Conservation (phyloP, 2,797 vertebrate genomes). For the Hydrophis major region DNA sequence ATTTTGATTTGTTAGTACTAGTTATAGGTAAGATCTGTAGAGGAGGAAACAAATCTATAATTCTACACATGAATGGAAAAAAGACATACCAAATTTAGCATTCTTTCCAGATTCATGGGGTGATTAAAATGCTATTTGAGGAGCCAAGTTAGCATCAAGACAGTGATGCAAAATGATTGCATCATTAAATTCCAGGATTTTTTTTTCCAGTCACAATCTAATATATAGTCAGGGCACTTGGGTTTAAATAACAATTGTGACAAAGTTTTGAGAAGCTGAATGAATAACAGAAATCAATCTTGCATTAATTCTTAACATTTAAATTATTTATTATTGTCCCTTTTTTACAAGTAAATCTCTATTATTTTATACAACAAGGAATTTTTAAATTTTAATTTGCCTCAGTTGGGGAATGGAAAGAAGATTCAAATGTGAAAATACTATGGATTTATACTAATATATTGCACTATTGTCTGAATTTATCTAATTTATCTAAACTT, state of each 20-base stretch:
- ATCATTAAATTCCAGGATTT: neutral
- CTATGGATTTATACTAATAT: neutral
- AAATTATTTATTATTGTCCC: neutral
- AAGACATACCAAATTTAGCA: neutral
- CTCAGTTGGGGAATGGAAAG: neutral
- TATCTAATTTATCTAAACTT: neutral
- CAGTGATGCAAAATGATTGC: neutral
- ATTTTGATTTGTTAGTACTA: neutral
- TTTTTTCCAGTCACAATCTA: neutral
- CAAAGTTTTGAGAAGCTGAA: neutral
- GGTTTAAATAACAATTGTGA: constrained; percentile 11
- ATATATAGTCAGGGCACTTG: neutral
- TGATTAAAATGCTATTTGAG: neutral
- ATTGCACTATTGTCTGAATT: neutral
- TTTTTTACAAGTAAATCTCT: neutral
- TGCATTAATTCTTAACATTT: neutral
- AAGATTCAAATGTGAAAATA: neutral
- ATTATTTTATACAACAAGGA: neutral
- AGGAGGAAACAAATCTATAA: constrained; percentile 1
- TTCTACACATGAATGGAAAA: neutral
- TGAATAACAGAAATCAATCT: neutral
- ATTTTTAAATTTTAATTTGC: neutral
- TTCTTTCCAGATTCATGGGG: neutral
- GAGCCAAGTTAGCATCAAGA: neutral
- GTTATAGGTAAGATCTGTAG: neutral